These are phyloP conservation scores for Sebastes variabilis DNA, from an alignment of 2,797 vertebrate genomes.

Conservation along the genomic window DNA sequence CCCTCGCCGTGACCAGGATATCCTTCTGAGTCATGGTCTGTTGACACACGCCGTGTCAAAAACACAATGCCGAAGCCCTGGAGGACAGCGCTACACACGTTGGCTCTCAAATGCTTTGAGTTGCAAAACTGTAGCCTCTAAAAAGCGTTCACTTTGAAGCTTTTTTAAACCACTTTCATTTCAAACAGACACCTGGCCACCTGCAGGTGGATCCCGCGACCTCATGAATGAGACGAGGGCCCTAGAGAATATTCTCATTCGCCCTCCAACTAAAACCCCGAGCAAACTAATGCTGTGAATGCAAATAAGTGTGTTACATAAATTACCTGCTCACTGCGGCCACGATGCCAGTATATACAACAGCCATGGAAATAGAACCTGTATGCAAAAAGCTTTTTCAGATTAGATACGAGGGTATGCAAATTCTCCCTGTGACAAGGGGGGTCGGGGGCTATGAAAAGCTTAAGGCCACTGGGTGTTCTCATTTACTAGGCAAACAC, in stretches of 20 bases:
- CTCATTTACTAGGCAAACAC: conserved; percentile 81
- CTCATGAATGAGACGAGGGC: conserved; percentile 47
- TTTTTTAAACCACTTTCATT: conserved; percentile 38
- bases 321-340: conserved; percentile 66
- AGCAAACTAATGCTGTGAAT: conserved; percentile 60
- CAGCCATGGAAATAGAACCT: conserved; percentile 71
- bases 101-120: not conserved
- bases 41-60: not conserved
- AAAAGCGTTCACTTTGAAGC: conserved; percentile 34
- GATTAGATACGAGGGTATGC: conserved; percentile 77
- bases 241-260: conserved; percentile 40
- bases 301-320: conserved; percentile 71
- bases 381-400: conserved; percentile 79
- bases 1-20: not conserved
- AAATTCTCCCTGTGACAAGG: conserved; percentile 62
- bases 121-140: conserved; percentile 14
- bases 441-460: conserved; percentile 44
- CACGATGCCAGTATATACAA: conserved; percentile 59
- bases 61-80: not conserved
- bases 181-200: conserved; percentile 59
- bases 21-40: not conserved
- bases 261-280: conserved; percentile 53
- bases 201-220: conserved; percentile 37
- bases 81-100: not conserved
- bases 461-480: conserved; percentile 66